Evolutionary conservation across 2,113 vertebrate species (phyloP), one percentile per base, ranked within the genome.

Genomic region (Odocoileus virginianus): DNA sequence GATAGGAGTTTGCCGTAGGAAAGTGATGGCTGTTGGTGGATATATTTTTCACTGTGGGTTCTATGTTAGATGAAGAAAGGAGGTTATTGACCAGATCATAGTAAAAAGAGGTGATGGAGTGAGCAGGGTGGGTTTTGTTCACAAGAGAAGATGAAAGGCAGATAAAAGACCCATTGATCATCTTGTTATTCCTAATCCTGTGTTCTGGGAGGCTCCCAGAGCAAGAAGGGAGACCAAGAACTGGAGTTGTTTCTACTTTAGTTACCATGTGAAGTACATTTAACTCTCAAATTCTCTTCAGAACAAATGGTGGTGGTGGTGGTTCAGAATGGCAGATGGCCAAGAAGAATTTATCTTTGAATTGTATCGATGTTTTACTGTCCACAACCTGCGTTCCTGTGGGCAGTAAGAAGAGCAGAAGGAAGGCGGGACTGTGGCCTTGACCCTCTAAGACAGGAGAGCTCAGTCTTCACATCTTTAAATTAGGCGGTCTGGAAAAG

Each of bases 401-500:
- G 45, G 21, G 64, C 23, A 9, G 25, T 43, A 11, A 55, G 40
- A 91, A 82, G 86, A 60, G 25, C 8, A 0, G 27, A 74, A 83
- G 0, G 27, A 57, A 83, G 28, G 52, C 23, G 36, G 5, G 2
- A 36, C 7, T 47, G 8, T 86, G 50, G 36, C 67, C 82, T 90
- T 92, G 36, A 85, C 15, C 45, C 78, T 54, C 45, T 57, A 50
- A 33, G 21, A 33, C 30, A 19, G 40, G 27, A 57, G 16, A 87
- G 45, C 45, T 93, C 58, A 67, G 36, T 64, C 83, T 96, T 96
- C 79, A 89, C 28, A 16, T 83, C 94, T 96, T 94, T 47, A 54
- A 79, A 47, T 55, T 52, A 50, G 93, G 50, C 17, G 2, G 40
- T 11, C 78, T 92, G 27, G 55, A 95, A 85, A 91, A 61, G 23